phyloP scores from a whole-genome alignment of 1,140 invertebrate genomes.

The Drosophila cardini region DNA sequence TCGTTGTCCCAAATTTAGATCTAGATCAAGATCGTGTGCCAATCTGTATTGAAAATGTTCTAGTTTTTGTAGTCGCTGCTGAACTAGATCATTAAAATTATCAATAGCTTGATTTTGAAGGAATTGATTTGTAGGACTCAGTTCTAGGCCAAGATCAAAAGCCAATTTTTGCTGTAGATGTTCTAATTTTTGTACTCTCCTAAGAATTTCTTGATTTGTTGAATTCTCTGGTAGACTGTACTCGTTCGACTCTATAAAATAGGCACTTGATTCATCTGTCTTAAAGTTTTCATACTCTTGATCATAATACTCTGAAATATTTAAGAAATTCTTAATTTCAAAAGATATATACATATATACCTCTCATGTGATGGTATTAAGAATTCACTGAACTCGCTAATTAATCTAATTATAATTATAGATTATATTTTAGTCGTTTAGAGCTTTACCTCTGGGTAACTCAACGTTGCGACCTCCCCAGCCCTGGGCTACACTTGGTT shows the following conservation, averaged over 20 bases:
- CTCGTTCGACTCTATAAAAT: neutral
- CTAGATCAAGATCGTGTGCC: slow-evolving; percentile 28
- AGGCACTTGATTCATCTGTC: slow-evolving; percentile 1
- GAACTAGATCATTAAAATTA: neutral
- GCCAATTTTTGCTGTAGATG: slow-evolving; percentile 48
- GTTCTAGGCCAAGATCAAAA: slow-evolving; percentile 23
- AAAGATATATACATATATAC: too few species aligned
- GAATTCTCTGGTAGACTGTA: neutral
- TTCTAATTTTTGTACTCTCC: slow-evolving; percentile 48
- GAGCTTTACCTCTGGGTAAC: slow-evolving; percentile 72
- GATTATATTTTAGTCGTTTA: too few species aligned
- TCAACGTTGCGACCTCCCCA: slow-evolving; percentile 85
- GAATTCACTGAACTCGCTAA: too few species aligned
- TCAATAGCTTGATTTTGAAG: neutral
- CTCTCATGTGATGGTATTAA: too few species aligned
- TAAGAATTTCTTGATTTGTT: neutral
- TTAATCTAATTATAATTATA: neutral
- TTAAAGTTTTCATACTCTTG: slow-evolving; percentile 3
- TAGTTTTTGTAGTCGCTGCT: slow-evolving; percentile 38
- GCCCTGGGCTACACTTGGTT: slow-evolving; percentile 86
- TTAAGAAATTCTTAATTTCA: slow-evolving; percentile 1
- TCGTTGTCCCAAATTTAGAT: too few species aligned
- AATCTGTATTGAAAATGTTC: slow-evolving; percentile 54
- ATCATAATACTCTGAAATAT: slow-evolving; percentile 48
- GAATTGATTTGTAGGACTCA: too few species aligned